Base-by-base conservation (phyloP, 2,888 invertebrate genomes). In the Calliopum simillimum region DNA sequence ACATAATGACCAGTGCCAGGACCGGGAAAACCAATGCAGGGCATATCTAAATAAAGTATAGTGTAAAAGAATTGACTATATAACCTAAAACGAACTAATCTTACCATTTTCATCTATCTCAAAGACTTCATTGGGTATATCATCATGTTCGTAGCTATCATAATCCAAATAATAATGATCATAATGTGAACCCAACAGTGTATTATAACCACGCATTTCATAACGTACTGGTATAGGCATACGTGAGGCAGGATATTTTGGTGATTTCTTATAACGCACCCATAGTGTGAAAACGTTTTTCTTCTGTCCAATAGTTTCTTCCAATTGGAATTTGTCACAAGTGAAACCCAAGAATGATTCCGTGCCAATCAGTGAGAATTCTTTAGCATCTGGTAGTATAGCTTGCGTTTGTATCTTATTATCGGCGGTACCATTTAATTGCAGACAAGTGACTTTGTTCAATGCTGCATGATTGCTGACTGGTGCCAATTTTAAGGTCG, bases 141-240 rank as follows among this genome's bases (percentile, higher is more conserved):
- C 88, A 44, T 92, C 92, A 8, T 90, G 89, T 53, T 89, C 86
- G 74, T 90, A 92, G 72, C 88, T 88, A 55, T 90, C 90, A 80
- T 98, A 98, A 56, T 93, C 91, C 61, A 98, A 84, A 83, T 93
- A 94, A 82, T 98, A 98, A 84, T 97, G 97, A 85, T 98, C 98
- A 82, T 94, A 98, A 85, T 98, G 98, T 0, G 97, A 97, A 1
- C 97, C 97, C n/a, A 98, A 88, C 1, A 98, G 88, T 0, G 92
- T 91, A 84, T 98, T 97, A 85, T 90, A 98, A 0, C 98, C 98
- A 81, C 91, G 91, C 98, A 98, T 98, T 87, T 97, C 96, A 84
- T 97, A 98, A 73, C 90, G 89, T 53, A 93, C 89, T 0, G 93
- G 94, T 56, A 95, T 90, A 11, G 94, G 90, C 73, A 90, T 83